phyloP scores from a whole-genome alignment of 1,140 invertebrate species.

The Meteorus sp. region DNA sequence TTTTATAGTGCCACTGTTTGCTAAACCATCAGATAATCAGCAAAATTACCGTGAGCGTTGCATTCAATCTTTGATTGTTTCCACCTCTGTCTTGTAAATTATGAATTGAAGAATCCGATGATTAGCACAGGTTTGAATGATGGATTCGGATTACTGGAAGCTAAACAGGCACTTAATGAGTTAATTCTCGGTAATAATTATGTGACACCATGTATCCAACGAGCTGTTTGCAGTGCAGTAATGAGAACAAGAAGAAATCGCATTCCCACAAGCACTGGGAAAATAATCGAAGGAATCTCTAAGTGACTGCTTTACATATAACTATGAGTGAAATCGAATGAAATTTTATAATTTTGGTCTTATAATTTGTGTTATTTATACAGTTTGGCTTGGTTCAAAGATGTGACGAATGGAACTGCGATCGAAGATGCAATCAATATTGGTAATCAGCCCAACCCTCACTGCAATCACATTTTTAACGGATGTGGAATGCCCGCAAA shows the following conservation, averaged over 20 bases:
- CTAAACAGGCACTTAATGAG: constrained; percentile 39
- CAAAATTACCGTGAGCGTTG: constrained; percentile 36
- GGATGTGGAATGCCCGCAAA: constrained; percentile 16
- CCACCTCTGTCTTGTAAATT: neutral
- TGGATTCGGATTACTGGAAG: constrained; percentile 26
- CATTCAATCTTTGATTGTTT: constrained; percentile 6
- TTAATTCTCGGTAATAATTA: constrained; percentile 44
- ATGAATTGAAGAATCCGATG: neutral
- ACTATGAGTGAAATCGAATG: too few species aligned
- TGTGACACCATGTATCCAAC: constrained; percentile 46
- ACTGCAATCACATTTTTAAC: constrained; percentile 35
- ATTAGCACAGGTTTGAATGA: constrained; percentile 30
- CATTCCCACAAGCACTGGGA: constrained; percentile 43
- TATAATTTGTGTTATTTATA: constrained; percentile 10
- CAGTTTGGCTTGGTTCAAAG: constrained; percentile 43
- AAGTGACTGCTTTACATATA: constrained; percentile 41
- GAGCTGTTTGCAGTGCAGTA: constrained; percentile 45
- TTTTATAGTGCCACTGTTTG: constrained; percentile 39
- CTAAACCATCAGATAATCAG: constrained; percentile 29
- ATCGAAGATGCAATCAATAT: constrained; percentile 42
- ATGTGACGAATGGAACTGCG: constrained; percentile 42
- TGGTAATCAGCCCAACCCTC: constrained; percentile 31
- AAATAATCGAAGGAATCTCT: constrained; percentile 53
- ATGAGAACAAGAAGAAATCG: constrained; percentile 33
- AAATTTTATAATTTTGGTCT: too few species aligned